Conservation (phyloP, 2,888 invertebrate species). For the Aleiodes alternator region DNA sequence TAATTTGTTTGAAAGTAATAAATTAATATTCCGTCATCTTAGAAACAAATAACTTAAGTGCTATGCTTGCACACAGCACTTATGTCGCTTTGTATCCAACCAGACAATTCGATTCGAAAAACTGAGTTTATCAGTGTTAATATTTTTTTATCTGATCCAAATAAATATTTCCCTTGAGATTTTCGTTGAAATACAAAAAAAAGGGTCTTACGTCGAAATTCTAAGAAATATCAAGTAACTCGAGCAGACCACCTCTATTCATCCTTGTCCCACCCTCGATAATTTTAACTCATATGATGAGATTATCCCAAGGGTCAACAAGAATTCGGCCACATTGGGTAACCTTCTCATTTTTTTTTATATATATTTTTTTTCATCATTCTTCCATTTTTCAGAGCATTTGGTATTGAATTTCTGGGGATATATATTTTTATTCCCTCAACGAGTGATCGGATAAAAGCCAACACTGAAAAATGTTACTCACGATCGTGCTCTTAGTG, state of each 20-base stretch:
- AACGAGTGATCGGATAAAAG: slow-evolving; percentile 48
- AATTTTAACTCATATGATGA: slow-evolving; percentile 47
- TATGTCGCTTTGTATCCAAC: too few relatives aligned
- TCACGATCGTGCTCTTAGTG: slow-evolving; percentile 43
- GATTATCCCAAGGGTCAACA: slow-evolving; percentile 52
- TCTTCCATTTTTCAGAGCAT: slow-evolving; percentile 33
- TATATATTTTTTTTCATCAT: neutral
- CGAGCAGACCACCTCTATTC: slow-evolving; percentile 3
- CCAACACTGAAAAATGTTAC: slow-evolving; percentile 53
- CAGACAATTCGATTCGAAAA: too few relatives aligned
- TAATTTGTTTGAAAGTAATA: too few relatives aligned
- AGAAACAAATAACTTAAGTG: too few relatives aligned
- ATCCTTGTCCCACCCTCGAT: slow-evolving; percentile 14
- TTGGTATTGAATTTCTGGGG: slow-evolving; percentile 45
- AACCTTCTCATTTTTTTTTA: neutral
- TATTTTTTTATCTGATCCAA: too few relatives aligned
- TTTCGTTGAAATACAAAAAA: too few relatives aligned
- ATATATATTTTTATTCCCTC: slow-evolving; percentile 46
- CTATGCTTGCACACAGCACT: too few relatives aligned
- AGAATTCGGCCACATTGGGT: slow-evolving; percentile 25
- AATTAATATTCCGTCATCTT: too few relatives aligned
- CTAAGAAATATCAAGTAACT: neutral
- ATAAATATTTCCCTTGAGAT: too few relatives aligned
- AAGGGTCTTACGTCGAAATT: neutral
- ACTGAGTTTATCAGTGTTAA: too few relatives aligned